These are phyloP conservation scores for Operophtera brumata DNA, from an alignment of 2,888 invertebrate genomes.

Conservation along the genomic window DNA sequence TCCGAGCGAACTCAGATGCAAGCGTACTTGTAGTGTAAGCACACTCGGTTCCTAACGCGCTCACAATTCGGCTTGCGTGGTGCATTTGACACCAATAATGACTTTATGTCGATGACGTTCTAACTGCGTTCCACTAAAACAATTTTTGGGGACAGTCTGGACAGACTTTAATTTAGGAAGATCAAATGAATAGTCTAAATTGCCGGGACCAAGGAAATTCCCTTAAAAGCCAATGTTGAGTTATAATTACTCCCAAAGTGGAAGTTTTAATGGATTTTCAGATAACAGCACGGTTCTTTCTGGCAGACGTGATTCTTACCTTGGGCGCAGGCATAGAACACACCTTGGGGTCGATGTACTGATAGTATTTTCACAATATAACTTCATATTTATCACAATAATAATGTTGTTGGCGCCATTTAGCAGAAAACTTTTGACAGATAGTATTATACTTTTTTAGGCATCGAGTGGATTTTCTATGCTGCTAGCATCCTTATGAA, in stretches of 20 bases:
- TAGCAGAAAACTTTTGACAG: neutral
- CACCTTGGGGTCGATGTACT: conserved; percentile 16
- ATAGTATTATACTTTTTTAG: neutral
- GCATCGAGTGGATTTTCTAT: neutral
- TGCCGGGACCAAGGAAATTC: conserved; percentile 34
- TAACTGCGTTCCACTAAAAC: too few species aligned
- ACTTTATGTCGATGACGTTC: too few species aligned
- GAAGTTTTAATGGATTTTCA: conserved; percentile 66
- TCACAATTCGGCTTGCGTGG: too few species aligned
- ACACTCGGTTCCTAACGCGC: too few species aligned
- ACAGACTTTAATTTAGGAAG: neutral
- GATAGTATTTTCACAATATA: conserved; percentile 17
- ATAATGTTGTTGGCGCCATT: neutral
- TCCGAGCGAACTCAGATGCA: too few species aligned
- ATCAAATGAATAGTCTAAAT: conserved; percentile 46
- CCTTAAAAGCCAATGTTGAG: conserved; percentile 58
- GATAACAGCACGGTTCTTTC: conserved; percentile 45
- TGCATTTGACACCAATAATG: too few species aligned
- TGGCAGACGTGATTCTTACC: conserved; percentile 7
- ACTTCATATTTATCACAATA: neutral
- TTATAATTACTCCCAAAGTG: conserved; percentile 58
- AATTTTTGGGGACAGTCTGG: too few species aligned
- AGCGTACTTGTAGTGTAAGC: too few species aligned
- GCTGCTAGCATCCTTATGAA: neutral
- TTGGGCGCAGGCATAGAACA: neutral